A percentile compares a stretch with the other conserved stretches of the same genome.
Evolutionary conservation across 2,888 invertebrate genomes (phyloP).

Genomic region (Salpingus planirostris): DNA sequence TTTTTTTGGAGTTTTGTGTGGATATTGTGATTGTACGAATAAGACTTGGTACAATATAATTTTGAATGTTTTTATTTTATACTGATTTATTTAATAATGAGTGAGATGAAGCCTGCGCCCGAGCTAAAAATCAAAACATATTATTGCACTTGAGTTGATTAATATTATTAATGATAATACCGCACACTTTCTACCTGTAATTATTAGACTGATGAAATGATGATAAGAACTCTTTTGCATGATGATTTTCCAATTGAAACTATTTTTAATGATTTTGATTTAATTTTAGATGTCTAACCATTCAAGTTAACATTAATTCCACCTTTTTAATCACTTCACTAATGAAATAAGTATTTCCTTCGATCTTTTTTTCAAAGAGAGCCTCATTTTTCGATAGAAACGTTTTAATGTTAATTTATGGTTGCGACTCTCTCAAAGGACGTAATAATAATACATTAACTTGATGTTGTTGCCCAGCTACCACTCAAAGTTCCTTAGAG

Average conservation of each 20-base stretch:
- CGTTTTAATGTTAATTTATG: constrained; percentile 37
- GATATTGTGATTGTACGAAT: no score
- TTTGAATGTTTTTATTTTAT: no score
- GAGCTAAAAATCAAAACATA: background rate
- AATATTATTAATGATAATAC: background rate
- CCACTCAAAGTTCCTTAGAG: constrained; percentile 33
- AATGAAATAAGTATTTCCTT: no score
- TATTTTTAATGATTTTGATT: constrained; percentile 10
- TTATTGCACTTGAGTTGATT: no score
- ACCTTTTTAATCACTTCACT: no score
- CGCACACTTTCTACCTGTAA: background rate
- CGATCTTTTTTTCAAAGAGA: no score
- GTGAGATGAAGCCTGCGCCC: no score
- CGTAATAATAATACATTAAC: constrained; percentile 26
- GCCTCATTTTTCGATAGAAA: no score
- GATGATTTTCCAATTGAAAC: background rate
- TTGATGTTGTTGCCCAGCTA: constrained; percentile 33
- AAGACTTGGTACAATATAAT: no score
- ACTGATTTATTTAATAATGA: no score
- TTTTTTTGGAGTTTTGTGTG: no score
- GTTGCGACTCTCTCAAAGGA: no score
- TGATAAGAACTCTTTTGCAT: background rate
- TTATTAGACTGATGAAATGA: background rate
- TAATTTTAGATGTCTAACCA: constrained; percentile 22
- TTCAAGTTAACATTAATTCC: constrained; percentile 28